Evolutionary conservation across 2,888 invertebrate genomes (phyloP).

Genomic region (Rambutsinella grinnellia): DNA sequence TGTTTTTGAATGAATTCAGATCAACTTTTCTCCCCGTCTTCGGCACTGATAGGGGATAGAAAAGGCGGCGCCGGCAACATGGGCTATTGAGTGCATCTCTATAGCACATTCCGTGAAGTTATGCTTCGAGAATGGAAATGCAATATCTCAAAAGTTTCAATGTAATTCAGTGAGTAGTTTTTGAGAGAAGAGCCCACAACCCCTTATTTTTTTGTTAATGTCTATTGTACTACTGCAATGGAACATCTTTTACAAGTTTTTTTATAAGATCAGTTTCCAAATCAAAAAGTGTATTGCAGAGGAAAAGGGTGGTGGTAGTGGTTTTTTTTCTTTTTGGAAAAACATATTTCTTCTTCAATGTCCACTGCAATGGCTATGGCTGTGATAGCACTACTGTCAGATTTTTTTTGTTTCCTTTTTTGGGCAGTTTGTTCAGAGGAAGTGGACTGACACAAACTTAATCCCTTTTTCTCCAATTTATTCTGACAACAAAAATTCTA

Average conservation of each 20-base stretch:
- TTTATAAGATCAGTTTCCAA: no score
- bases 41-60: not conserved
- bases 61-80: constrained; percentile 31
- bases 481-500: constrained; percentile 7
- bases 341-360: constrained; percentile 35
- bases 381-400: constrained; percentile 11
- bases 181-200: no score
- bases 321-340: no score
- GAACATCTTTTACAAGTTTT: no score
- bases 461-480: constrained; percentile 28
- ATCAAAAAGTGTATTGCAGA: no score
- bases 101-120: not conserved
- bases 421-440: constrained; percentile 1
- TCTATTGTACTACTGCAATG: no score
- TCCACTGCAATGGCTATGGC: constrained; percentile 18
- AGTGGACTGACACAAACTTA: constrained; percentile 36
- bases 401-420: constrained; percentile 9
- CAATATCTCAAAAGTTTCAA: constrained; percentile 19
- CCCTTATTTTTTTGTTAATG: no score
- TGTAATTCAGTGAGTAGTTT: no score
- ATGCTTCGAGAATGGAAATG: not conserved
- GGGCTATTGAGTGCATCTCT: constrained; percentile 18
- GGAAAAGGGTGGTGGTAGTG: no score
- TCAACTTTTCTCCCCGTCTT: constrained; percentile 5
- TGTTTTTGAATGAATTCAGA: constrained; percentile 36